phyloP scores from a whole-genome alignment of 2,888 invertebrate genomes.

The Plagodis pulveraria region DNA sequence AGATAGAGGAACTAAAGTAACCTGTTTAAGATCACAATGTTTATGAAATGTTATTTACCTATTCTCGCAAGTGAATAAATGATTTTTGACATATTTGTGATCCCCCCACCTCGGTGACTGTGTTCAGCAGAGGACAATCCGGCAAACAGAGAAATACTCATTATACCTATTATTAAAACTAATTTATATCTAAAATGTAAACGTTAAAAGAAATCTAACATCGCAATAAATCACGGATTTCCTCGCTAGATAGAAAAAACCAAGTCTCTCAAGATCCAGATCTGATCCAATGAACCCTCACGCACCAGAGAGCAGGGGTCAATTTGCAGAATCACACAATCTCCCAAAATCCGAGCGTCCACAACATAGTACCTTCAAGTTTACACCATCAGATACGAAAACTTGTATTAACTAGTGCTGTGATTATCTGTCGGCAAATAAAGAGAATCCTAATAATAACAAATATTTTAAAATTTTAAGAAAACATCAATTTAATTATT shows the following conservation, averaged over 20 bases:
- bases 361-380: slow-evolving; percentile 15
- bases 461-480: no score
- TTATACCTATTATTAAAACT: no score
- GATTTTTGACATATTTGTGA: no score
- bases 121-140: no score
- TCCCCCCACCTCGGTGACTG: no score
- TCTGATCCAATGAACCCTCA: slow-evolving; percentile 31
- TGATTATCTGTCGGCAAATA: not conserved
- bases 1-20: no score
- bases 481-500: no score
- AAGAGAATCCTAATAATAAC: no score
- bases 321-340: slow-evolving; percentile 43
- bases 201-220: not conserved
- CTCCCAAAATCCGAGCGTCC: slow-evolving; percentile 42
- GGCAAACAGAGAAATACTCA: no score
- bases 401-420: slow-evolving; percentile 20
- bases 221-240: slow-evolving; percentile 11
- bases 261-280: slow-evolving; percentile 14
- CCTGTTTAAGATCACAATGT: no score
- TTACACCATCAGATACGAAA: slow-evolving; percentile 33
- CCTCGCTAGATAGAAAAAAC: slow-evolving; percentile 23
- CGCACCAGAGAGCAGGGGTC: slow-evolving; percentile 41
- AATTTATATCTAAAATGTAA: not conserved
- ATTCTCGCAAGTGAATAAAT: no score
- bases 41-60: no score